These are phyloP conservation scores for Trematocara nigrifrons DNA, from an alignment of 2,113 vertebrate species.

Conservation along the genomic window DNA sequence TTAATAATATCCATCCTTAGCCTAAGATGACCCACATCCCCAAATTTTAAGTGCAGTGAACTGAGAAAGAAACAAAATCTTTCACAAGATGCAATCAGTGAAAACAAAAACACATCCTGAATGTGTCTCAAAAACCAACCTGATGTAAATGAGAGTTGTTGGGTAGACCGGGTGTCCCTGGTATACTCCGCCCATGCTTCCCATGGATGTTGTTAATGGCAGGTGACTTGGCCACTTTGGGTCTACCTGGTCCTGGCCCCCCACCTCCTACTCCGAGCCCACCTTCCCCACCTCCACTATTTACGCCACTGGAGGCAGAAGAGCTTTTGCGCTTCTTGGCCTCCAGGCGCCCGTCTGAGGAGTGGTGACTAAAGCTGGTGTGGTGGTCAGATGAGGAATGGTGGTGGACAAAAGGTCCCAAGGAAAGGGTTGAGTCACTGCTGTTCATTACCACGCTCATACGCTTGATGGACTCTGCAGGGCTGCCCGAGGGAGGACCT, in stretches of 20 bases:
- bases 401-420: conserved; percentile 94
- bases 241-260: conserved; percentile 71
- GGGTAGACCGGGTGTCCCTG: conserved; percentile 84
- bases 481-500: conserved; percentile 82
- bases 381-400: conserved; percentile 75
- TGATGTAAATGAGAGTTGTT: conserved; percentile 95
- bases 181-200: conserved; percentile 85
- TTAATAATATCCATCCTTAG: neutral
- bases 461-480: conserved; percentile 92
- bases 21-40: neutral
- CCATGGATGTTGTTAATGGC: conserved; percentile 90
- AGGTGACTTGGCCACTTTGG: conserved; percentile 90
- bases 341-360: conserved; percentile 83
- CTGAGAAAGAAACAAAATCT: neutral
- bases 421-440: conserved; percentile 91
- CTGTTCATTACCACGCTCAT: conserved; percentile 99
- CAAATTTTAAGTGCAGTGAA: neutral
- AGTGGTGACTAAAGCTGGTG: conserved; percentile 80
- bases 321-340: conserved; percentile 93
- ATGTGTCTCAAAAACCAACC: conserved; percentile 67
- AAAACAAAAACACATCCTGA: neutral
- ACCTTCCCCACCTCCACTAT: conserved; percentile 65
- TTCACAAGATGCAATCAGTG: neutral
- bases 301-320: conserved; percentile 76
- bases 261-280: conserved; percentile 39